phyloP scores from a whole-genome alignment of 2,113 vertebrate genomes.

The Dicrurus megarhynchus region DNA sequence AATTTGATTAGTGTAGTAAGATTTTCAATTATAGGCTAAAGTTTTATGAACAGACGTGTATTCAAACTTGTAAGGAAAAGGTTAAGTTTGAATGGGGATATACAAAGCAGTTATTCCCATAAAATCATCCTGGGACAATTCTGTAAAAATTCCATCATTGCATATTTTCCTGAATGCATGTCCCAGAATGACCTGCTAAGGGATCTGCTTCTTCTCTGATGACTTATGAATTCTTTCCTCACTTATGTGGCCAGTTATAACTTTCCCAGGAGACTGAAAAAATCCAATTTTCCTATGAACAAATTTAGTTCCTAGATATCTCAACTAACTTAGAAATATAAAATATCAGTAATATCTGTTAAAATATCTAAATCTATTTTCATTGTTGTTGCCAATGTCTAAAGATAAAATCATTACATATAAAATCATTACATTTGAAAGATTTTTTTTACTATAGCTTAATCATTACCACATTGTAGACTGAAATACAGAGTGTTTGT shows the following conservation, averaged over 20 bases:
- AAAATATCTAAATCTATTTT: background rate
- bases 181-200: background rate
- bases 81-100: background rate
- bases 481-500: background rate
- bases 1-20: background rate
- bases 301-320: background rate
- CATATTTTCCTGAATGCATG: background rate
- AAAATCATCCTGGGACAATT: background rate
- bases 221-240: conserved; percentile 15
- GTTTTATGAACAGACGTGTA: background rate
- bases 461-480: background rate
- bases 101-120: background rate
- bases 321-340: background rate
- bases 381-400: background rate
- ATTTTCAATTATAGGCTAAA: background rate
- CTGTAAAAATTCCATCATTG: background rate
- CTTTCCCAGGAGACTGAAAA: background rate
- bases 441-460: background rate
- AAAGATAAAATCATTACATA: background rate
- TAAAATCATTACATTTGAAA: background rate
- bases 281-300: background rate
- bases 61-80: background rate
- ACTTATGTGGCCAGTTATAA: background rate
- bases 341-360: background rate
- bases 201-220: background rate